Evolutionary conservation across 2,113 vertebrate genomes (phyloP).

Genomic region (Phasianus colchicus): DNA sequence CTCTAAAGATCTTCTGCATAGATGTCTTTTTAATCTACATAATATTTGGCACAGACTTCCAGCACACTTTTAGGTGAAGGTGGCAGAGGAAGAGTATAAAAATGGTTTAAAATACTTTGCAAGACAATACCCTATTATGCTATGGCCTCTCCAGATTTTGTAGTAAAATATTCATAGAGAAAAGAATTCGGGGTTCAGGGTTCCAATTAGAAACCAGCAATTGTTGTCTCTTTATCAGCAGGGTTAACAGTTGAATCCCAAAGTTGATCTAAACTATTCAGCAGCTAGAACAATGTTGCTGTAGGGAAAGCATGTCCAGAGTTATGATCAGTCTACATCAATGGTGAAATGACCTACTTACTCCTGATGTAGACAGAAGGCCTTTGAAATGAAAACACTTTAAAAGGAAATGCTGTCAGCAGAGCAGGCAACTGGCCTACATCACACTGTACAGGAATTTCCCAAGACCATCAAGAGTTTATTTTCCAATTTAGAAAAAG

Average conservation of each 20-base stretch:
- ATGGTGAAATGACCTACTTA: neutral
- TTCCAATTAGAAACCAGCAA: neutral
- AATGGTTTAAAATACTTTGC: neutral
- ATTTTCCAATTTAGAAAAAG: neutral
- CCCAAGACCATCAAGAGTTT: neutral
- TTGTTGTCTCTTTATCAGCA: neutral
- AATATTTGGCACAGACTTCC: neutral
- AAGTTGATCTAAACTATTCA: neutral
- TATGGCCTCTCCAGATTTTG: neutral
- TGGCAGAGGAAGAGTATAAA: neutral
- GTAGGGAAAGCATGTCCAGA: neutral
- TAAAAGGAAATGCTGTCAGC: neutral
- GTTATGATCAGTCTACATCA: neutral
- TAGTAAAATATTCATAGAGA: conserved; percentile 9
- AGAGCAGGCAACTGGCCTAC: neutral
- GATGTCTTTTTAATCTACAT: neutral
- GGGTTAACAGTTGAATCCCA: neutral
- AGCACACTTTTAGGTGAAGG: neutral
- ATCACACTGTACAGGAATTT: neutral
- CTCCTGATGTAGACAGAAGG: neutral
- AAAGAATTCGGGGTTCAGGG: neutral
- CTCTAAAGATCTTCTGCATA: neutral
- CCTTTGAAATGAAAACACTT: neutral
- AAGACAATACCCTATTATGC: neutral
- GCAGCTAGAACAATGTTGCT: neutral